phyloP scores from a whole-genome alignment of 2,113 vertebrate genomes.

The Lepidiolamprologus cunningtoni region DNA sequence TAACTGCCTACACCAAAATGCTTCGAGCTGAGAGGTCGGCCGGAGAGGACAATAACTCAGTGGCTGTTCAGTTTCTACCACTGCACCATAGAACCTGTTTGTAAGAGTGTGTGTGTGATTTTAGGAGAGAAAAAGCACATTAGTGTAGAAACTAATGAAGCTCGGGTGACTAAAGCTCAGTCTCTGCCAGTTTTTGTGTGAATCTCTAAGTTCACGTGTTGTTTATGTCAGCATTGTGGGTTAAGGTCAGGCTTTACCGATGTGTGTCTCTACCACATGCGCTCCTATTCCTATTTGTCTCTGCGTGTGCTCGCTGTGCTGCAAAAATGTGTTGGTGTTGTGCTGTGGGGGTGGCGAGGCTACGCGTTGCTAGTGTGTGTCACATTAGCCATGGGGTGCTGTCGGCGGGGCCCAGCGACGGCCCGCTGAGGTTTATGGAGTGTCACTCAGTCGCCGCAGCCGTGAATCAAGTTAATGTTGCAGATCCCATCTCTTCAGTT shows the following conservation, averaged over 20 bases:
- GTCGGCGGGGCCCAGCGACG: conserved; percentile 43
- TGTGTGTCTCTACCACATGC: neutral
- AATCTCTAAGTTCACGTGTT: neutral
- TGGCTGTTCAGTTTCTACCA: neutral
- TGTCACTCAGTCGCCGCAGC: conserved; percentile 68
- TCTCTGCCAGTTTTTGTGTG: neutral
- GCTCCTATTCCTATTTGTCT: neutral
- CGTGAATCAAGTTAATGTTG: conserved; percentile 75
- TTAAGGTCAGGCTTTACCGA: neutral
- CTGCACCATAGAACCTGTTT: conserved; percentile 36
- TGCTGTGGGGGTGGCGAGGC: conserved; percentile 21
- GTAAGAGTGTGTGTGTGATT: neutral
- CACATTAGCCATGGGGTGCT: conserved; percentile 63
- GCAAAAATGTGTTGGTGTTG: neutral
- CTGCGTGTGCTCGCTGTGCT: neutral
- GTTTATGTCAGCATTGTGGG: neutral
- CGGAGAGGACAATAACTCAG: conserved; percentile 42
- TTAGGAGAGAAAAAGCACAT: neutral
- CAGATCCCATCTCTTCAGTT: conserved; percentile 70
- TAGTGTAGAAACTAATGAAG: neutral
- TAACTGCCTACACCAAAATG: conserved; percentile 41
- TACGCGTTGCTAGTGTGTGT: conserved; percentile 41
- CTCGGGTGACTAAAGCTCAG: neutral
- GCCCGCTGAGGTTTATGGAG: conserved; percentile 71
- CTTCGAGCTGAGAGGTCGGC: conserved; percentile 36